Conservation (phyloP, 1,140 invertebrate species). For the Neodiprion fabricii region DNA sequence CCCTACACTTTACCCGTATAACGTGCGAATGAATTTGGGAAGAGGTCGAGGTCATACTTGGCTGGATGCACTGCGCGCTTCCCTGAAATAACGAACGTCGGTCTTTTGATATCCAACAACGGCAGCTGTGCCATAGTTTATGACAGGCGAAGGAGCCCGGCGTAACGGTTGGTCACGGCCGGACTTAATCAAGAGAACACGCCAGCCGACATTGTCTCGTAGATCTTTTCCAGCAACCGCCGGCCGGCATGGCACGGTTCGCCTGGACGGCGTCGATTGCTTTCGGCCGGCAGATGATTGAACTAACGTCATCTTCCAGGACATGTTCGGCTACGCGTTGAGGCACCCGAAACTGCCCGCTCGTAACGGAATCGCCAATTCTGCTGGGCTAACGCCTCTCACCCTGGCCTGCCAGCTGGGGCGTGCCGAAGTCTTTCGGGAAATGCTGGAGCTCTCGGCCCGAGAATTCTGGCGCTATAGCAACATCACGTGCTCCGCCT, state of each 20-base stretch:
- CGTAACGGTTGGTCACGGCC: not conserved
- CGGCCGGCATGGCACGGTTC: not conserved
- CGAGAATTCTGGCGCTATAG: constrained; percentile 98
- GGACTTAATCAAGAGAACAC: constrained; percentile 7
- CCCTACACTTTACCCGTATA: no score
- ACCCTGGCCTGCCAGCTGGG: constrained; percentile 96
- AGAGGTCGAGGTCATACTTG: no score
- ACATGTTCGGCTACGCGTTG: constrained; percentile 98
- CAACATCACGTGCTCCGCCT: constrained; percentile 98
- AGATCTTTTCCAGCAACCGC: not conserved
- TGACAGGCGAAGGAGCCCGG: not conserved
- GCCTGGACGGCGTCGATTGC: no score
- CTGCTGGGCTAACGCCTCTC: constrained; percentile 90
- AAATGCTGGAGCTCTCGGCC: constrained; percentile 96
- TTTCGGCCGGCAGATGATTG: not conserved
- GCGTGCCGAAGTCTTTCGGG: constrained; percentile 92
- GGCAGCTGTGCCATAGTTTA: constrained; percentile 4
- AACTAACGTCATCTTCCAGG: constrained; percentile 65
- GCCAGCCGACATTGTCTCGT: constrained; percentile 1
- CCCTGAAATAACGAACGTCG: not conserved
- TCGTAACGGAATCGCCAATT: constrained; percentile 87
- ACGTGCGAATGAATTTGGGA: no score
- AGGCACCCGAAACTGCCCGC: constrained; percentile 92
- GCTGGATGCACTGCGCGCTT: no score
- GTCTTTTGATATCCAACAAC: not conserved